Percentiles rank a stretch among this genome's conserved stretches.
Conservation (phyloP, 2,797 vertebrate species). For the Tinamus major region DNA sequence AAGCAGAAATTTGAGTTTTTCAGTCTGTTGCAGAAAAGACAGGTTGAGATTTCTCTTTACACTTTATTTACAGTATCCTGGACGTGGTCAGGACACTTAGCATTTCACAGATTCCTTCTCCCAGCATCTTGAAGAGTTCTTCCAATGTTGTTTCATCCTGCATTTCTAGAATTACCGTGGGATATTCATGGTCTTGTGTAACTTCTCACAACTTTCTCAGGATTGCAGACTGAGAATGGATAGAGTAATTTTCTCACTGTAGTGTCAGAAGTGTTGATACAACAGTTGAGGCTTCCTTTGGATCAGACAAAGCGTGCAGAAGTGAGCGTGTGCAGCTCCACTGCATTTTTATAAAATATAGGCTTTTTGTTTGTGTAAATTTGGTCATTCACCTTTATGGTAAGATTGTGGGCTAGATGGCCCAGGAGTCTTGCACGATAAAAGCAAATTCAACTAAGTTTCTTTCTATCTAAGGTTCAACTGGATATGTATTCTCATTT, state of each 20-base stretch:
- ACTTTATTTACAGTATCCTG: neutral
- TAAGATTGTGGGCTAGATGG: neutral
- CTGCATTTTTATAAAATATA: fast-evolving
- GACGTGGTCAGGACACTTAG: neutral
- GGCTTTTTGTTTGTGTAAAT: neutral
- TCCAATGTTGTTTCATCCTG: neutral
- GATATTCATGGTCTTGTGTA: neutral
- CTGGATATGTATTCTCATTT: neutral
- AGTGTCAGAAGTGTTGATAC: neutral
- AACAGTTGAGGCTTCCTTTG: neutral
- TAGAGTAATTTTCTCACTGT: neutral
- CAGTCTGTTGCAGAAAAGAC: neutral
- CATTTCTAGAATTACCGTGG: neutral
- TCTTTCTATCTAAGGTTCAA: neutral
- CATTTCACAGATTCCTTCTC: neutral
- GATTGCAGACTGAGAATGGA: neutral
- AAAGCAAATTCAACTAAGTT: neutral
- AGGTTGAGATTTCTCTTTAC: neutral
- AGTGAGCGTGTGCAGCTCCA: neutral
- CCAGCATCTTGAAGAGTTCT: neutral
- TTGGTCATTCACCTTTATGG: neutral
- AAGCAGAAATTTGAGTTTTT: neutral
- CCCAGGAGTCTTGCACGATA: neutral
- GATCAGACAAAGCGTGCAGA: neutral
- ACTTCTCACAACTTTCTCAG: neutral